These are phyloP conservation scores for Desoria tigrina DNA, from an alignment of 2,888 invertebrate species.

Conservation along the genomic window DNA sequence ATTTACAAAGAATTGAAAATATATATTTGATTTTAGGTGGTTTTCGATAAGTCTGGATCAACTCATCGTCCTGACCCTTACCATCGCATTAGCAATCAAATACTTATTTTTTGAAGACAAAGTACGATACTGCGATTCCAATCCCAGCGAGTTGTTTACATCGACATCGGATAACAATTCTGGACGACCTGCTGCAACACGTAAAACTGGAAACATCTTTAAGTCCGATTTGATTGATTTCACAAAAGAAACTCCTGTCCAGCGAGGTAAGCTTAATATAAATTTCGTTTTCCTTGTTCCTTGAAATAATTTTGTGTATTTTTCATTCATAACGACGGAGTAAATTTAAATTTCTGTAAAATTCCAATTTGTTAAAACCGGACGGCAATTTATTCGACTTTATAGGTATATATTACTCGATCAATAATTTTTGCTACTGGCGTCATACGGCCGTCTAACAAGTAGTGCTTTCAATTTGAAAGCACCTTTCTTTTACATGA, in stretches of 20 bases:
- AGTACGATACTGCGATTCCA: not conserved
- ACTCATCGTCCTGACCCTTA: not conserved
- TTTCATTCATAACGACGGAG: no score
- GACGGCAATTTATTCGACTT: no score
- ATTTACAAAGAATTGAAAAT: no score
- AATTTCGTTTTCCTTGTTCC: not conserved
- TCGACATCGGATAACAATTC: not conserved
- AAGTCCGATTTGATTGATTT: not conserved
- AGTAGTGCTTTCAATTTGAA: no score
- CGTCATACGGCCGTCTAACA: no score
- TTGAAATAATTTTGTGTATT: not conserved
- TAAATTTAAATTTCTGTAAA: no score
- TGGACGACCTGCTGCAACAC: not conserved
- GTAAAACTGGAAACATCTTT: no score
- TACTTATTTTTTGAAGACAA: conserved; percentile 10
- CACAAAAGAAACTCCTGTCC: not conserved
- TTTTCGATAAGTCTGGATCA: not conserved
- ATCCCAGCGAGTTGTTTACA: not conserved
- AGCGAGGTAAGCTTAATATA: no score
- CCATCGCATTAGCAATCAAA: not conserved
- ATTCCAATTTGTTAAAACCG: no score
- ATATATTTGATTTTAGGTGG: conserved; percentile 18
- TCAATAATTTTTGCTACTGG: no score
- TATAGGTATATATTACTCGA: no score
- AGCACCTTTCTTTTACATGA: no score